Evolutionary conservation across 2,797 vertebrate species (phyloP).

Genomic region (Bucorvus abyssinicus): DNA sequence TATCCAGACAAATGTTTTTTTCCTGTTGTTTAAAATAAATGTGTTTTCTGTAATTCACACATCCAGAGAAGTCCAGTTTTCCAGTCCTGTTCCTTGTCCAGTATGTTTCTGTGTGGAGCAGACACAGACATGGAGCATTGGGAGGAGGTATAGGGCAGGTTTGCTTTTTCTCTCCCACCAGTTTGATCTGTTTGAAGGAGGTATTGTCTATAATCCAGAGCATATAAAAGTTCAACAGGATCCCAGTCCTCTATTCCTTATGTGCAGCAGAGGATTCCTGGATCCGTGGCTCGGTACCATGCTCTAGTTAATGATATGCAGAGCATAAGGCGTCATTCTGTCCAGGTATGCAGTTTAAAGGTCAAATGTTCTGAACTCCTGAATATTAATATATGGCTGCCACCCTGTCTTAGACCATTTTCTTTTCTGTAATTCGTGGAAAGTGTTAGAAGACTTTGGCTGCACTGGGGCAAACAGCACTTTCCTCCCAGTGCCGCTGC

Average conservation of each 20-base stretch:
- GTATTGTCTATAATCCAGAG: neutral
- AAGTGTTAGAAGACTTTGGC: constrained; percentile 1
- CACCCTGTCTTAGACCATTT: neutral
- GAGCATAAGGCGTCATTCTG: neutral
- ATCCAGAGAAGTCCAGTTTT: neutral
- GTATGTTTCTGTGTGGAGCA: neutral
- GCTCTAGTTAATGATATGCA: neutral
- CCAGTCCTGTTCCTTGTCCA: neutral
- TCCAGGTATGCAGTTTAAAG: neutral
- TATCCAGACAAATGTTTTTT: neutral
- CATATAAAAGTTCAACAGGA: neutral
- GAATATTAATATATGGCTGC: neutral
- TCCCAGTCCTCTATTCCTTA: rapidly evolving
- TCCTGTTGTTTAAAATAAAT: neutral
- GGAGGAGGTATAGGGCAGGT: neutral
- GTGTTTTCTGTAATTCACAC: neutral
- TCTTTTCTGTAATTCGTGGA: neutral
- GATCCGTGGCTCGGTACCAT: neutral
- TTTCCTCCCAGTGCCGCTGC: neutral
- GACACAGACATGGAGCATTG: neutral
- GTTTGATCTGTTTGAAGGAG: neutral
- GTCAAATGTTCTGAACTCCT: neutral
- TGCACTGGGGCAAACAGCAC: neutral
- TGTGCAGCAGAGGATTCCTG: neutral
- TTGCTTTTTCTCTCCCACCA: neutral